Evolutionary conservation across 2,888 invertebrate species (phyloP).

Genomic region (Punctoribates punctum): DNA sequence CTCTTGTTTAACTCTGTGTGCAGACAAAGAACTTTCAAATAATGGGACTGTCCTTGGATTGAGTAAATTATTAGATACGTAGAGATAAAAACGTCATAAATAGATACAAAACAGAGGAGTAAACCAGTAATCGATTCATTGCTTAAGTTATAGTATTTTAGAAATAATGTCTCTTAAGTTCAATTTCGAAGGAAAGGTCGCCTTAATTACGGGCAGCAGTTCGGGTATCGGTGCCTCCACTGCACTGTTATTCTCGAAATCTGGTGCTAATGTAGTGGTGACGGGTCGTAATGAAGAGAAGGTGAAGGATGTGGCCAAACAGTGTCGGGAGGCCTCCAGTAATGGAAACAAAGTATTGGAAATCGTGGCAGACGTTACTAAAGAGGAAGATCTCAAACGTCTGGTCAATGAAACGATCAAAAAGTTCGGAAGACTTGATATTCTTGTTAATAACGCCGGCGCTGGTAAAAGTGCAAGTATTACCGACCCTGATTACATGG

Average conservation of each 20-base stretch:
- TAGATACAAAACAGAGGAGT: no score
- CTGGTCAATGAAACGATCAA: constrained; percentile 33
- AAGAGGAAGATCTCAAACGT: constrained; percentile 26
- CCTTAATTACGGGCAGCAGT: background rate
- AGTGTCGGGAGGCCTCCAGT: background rate
- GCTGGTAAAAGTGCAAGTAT: background rate
- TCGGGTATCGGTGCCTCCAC: background rate
- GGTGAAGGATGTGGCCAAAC: background rate
- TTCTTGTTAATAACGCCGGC: constrained; percentile 43
- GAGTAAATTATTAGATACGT: no score
- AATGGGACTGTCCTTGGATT: no score
- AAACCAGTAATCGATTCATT: no score
- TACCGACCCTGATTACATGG: constrained; percentile 25
- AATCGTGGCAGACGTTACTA: constrained; percentile 37
- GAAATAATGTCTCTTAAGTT: no score
- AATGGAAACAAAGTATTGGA: constrained; percentile 21
- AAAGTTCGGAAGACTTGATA: constrained; percentile 40
- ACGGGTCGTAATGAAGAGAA: constrained; percentile 5
- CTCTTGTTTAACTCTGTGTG: no score
- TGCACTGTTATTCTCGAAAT: background rate
- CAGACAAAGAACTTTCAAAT: no score
- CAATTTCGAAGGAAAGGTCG: no score
- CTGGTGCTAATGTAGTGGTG: constrained; percentile 9
- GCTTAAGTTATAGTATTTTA: no score
- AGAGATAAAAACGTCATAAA: no score